These are phyloP conservation scores for Uloborus plumipes DNA, from an alignment of 2,888 invertebrate species.

Conservation along the genomic window DNA sequence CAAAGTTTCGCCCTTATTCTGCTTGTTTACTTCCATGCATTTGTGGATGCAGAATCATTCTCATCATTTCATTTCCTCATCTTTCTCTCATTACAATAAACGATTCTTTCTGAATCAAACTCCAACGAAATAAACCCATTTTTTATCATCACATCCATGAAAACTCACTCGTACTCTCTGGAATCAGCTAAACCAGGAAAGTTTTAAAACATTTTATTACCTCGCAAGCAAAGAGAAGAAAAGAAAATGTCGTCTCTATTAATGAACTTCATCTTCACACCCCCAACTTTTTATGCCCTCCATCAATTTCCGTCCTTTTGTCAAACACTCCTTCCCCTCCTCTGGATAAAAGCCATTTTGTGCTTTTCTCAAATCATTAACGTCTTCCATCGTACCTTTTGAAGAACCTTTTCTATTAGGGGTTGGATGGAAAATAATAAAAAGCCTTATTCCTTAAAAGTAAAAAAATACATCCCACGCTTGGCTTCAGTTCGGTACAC, in stretches of 20 bases:
- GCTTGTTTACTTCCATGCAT: no score
- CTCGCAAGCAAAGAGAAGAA: no score
- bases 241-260: neutral
- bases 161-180: no score
- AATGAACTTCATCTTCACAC: neutral
- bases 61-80: no score
- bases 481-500: neutral
- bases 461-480: neutral
- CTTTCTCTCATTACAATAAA: no score
- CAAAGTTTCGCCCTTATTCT: no score
- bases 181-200: no score
- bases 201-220: no score
- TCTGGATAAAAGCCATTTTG: slow-evolving; percentile 42
- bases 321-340: neutral
- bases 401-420: slow-evolving; percentile 15
- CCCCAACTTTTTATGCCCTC: slow-evolving; percentile 10
- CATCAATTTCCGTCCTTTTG: slow-evolving; percentile 26
- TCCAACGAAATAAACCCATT: no score
- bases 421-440: slow-evolving; percentile 1
- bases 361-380: slow-evolving; percentile 51
- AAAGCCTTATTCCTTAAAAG: slow-evolving; percentile 2
- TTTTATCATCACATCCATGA: no score
- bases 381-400: slow-evolving; percentile 24
- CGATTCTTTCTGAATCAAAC: no score
- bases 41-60: no score